Base-by-base conservation (phyloP, 2,113 vertebrate genomes). In the Lampris megalopsis region DNA sequence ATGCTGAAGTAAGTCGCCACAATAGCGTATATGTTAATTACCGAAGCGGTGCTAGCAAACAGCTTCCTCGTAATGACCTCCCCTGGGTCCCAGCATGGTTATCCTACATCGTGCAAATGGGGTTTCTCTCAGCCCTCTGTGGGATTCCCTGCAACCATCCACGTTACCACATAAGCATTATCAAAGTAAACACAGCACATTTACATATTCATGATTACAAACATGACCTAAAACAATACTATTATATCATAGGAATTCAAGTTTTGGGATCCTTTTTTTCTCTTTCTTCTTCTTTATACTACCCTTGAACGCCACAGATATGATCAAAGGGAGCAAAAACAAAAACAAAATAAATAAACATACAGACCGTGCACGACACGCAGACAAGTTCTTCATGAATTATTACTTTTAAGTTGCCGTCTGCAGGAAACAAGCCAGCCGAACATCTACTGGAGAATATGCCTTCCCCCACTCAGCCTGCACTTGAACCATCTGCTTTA, bases 51-150 rank as follows among this genome's bases (percentile, higher is more conserved):
- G 83, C 85, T 73, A 86, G 87, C 86, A 86, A 91, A 92, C 83
- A 90, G 78, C 82, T 79, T 60, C 82, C 84, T 84, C 73, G 81
- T 92, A 92, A 93, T 93, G 87, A 92, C 87, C 80, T 92, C 92
- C 92, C 89, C 41, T 84, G 91, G 83, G 91, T 57, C 79, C 67
- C 57, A 38, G 75, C 71, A 60, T 73, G 82, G 79, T 92, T 86
- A 75, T 90, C 77, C 82, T 73, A 87, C 76, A 72, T 68, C 54
- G 85, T 72, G 68, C 80, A 90, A 90, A 92, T 87, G 81, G 90
- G 88, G 87, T 84, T 90, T 80, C 73, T 88, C 84, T 71, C 53
- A 79, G 62, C 71, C 78, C 90, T 84, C 87, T 40, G 81, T 75
- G 87, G 24, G 82, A 81, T 77, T 86, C 72, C 71, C 62, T 37